Percentiles rank a stretch among this genome's conserved stretches.
Conservation (phyloP, 2,888 invertebrate species). For the Bedellia somnulentella region DNA sequence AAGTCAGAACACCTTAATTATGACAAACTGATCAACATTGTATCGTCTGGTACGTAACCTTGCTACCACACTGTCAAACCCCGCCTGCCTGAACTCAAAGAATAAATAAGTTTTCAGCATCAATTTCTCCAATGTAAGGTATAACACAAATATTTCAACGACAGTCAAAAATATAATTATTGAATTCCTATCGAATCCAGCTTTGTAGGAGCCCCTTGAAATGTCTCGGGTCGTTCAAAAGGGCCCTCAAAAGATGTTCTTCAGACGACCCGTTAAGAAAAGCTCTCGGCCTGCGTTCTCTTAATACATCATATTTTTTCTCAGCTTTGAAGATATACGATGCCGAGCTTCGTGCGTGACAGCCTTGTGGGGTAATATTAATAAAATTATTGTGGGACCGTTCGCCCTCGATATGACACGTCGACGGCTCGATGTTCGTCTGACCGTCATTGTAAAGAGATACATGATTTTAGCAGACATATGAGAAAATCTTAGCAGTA, state of each 20-base stretch:
- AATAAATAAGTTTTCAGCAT: no score
- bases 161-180: no score
- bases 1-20: no score
- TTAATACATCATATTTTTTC: conserved; percentile 60
- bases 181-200: conserved; percentile 1
- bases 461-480: no score
- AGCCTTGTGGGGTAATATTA: conserved; percentile 54
- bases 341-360: conserved; percentile 52
- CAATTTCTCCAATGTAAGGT: no score
- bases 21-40: no score
- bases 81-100: no score
- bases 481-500: no score
- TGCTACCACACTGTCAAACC: no score
- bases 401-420: conserved; percentile 22
- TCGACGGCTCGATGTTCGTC: neutral
- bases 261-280: conserved; percentile 32
- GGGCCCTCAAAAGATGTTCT: conserved; percentile 43
- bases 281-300: conserved; percentile 49
- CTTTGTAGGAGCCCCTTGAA: conserved; percentile 19
- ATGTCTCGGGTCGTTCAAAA: conserved; percentile 18
- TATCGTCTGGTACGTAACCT: no score
- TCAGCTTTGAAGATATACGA: conserved; percentile 44
- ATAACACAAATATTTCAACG: no score
- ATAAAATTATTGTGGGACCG: conserved; percentile 60
- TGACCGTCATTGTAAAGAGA: no score